Conservation (phyloP, 2,113 vertebrate genomes). For the Diadophis punctatus region DNA sequence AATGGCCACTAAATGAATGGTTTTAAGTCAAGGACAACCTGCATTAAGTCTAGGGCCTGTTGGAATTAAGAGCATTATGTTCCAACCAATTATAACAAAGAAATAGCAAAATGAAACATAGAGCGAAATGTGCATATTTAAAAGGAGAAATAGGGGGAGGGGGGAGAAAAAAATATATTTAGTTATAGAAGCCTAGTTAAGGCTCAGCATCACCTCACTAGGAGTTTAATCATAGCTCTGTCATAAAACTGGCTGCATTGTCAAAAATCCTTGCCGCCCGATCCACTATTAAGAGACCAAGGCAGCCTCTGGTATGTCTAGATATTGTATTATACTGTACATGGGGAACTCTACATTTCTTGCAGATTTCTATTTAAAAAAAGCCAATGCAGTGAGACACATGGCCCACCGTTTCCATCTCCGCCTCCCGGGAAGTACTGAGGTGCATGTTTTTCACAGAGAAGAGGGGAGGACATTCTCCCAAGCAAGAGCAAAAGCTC, state of each 20-base stretch:
- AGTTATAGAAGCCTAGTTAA: neutral
- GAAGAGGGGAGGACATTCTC: neutral
- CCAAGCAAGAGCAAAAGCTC: neutral
- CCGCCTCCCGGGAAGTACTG: too few species aligned
- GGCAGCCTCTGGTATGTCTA: neutral
- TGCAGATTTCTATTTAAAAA: neutral
- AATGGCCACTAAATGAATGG: too few species aligned
- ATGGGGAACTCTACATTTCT: neutral
- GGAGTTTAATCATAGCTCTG: neutral
- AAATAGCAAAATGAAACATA: neutral
- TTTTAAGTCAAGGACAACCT: too few species aligned
- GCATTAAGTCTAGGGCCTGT: neutral
- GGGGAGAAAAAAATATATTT: neutral
- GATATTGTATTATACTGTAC: neutral
- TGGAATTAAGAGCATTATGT: neutral
- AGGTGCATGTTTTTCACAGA: neutral
- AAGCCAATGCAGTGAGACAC: neutral
- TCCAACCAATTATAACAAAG: neutral
- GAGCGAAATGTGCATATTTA: neutral
- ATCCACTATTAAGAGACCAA: neutral
- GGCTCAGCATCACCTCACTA: neutral
- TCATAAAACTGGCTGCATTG: neutral
- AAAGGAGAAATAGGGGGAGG: neutral
- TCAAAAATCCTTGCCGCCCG: neutral
- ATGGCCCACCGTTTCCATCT: neutral